Base-by-base conservation (phyloP, 1,140 invertebrate genomes). In the Caerostris darwini region DNA sequence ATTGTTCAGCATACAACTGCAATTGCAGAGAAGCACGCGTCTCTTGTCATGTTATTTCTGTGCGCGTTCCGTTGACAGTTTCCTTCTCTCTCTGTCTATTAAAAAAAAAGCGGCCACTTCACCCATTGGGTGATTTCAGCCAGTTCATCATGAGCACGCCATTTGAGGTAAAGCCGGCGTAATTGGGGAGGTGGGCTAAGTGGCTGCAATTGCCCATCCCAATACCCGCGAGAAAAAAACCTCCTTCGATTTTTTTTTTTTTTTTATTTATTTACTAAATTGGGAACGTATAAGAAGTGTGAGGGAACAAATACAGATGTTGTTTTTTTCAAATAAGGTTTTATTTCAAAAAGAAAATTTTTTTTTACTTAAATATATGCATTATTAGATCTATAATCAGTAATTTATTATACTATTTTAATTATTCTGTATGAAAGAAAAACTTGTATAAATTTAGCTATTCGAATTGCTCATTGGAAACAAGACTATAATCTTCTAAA, bases 141-240 rank as follows among this genome's bases (percentile, higher is more conserved):
- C 3, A n/a, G 61, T n/a, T 7, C 67, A 71, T 77, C 88, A 90
- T 90, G 64, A 90, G 54, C 50, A 64, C 71, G 61, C 64, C 88
- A 10, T 69, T 71, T 56, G 58, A n/a, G 34, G 34, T 34, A 34
- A 56, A 81, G 7, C 19, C 7, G 14, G 56, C 5, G 90, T 91
- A 91, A 91, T 91, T 91, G 90, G 56, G 14, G 71, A 67, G 90
- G 90, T 34, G 56, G 90, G 71, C 69, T 91, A 91, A 91, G 82
- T 67, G 90, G 71, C 82, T 91, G 19, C 90, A 82, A 91, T 91
- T 81, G 90, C 90, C 19, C 53, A 7, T 53, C 50, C 10, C 50
- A 8, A 34, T 50, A 10, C 54, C 53, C 54, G 53, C 14, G 54
- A 56, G 54, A 19, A 64, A 10, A 17, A 17, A 17, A 17, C 54